These are phyloP conservation scores for Terebella lapidaria DNA, from an alignment of 2,888 invertebrate genomes.

Conservation along the genomic window DNA sequence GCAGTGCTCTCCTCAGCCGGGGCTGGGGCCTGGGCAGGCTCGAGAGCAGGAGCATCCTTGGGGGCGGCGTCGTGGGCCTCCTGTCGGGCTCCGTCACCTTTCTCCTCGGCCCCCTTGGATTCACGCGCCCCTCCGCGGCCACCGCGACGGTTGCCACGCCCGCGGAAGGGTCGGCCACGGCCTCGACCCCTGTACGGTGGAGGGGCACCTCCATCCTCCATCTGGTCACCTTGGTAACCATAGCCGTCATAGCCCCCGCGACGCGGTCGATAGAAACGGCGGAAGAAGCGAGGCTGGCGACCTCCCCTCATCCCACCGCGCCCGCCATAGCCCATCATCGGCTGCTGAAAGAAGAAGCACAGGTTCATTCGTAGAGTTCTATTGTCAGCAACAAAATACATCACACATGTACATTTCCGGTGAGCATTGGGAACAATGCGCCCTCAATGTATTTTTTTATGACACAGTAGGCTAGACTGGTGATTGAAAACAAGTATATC, in stretches of 20 bases:
- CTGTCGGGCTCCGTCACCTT: neutral
- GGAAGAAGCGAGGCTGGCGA: neutral
- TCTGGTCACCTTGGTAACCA: neutral
- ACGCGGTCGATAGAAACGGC: neutral
- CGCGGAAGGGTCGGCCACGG: neutral
- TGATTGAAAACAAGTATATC: too few species aligned
- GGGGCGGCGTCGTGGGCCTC: neutral
- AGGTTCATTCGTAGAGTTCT: too few species aligned
- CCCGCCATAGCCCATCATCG: neutral
- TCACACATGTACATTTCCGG: too few species aligned
- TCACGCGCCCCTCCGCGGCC: neutral
- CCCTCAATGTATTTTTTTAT: too few species aligned
- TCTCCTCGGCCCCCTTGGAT: neutral
- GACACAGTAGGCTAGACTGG: too few species aligned
- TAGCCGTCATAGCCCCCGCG: neutral
- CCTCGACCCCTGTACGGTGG: neutral
- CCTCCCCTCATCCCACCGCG: neutral
- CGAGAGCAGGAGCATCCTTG: neutral
- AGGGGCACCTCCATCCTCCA: neutral
- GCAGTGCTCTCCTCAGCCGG: neutral
- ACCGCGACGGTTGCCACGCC: neutral
- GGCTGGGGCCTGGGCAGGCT: neutral
- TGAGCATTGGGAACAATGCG: too few species aligned
- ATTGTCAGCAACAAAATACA: too few species aligned
- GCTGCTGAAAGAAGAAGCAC: neutral